Base-by-base conservation (phyloP, 2,113 vertebrate species). In the Sakesphorus luctuosus region DNA sequence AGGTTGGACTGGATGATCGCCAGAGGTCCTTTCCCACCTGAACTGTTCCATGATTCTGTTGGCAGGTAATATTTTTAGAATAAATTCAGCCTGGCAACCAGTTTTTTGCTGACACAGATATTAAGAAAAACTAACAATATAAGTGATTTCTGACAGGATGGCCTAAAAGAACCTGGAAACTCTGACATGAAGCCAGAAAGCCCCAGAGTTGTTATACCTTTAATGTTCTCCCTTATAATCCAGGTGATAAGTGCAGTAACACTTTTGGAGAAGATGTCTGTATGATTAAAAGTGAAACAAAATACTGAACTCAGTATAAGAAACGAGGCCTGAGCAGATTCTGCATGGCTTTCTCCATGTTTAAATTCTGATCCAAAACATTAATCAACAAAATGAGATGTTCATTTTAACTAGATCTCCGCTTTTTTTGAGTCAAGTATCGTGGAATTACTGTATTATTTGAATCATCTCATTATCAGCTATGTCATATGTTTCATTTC, bases 151-250 rank as follows among this genome's bases (percentile, higher is more conserved):
- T 44, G 38, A 53, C 59, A 65, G 44, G 8, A 6, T 71, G 61
- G n/a, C 52, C 43, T 49, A 1, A 33, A 83, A 63, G 31, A 67
- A 46, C n/a, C 49, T 11, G 8, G 63, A 28, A 62, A 2, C 28
- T 85, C 24, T 67, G 47, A 50, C 33, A 52, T 0, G 0, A 44
- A 65, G 24, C 13, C 62, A 55, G 46, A 40, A 75, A 18, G 7
- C 7, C 56, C 21, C 47, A 24, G 56, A 40, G 62, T 53, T 89
- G 68, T 36, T 13, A 2, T 1, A 8, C 11, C 13, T 46, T 29
- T 1, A 7, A 0, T 11, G 7, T 23, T 66, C 15, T 63, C 14
- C 25, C 8, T n/a, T 16, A 2, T 0, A 52, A 19, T 38, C 24
- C 59, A 55, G 59, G 19, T 84, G 67, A 0, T 3, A 18, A 65